Evolutionary conservation across 2,113 vertebrate species (phyloP).

Genomic region (Ophiodon elongatus): DNA sequence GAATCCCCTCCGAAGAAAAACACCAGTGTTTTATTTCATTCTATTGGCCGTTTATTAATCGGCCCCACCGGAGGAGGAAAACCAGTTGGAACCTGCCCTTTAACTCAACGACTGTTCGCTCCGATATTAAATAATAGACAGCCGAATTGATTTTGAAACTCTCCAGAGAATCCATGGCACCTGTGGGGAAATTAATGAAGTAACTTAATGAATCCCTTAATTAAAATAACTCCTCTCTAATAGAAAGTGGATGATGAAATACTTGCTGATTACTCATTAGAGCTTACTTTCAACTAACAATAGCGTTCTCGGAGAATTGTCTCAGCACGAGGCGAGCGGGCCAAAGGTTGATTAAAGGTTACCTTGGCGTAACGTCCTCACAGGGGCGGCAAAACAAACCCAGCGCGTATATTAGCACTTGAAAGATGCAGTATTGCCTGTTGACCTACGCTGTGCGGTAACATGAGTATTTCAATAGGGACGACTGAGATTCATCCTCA

Average conservation of each 20-base stretch:
- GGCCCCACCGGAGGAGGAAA: background rate
- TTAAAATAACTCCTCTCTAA: constrained; percentile 74
- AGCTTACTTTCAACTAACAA: constrained; percentile 46
- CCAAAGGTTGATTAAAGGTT: constrained; percentile 40
- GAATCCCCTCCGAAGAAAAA: background rate
- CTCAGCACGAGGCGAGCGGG: background rate
- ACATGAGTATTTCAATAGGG: constrained; percentile 17
- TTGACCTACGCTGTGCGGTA: background rate
- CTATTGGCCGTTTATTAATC: constrained; percentile 1
- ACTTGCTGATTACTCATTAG: constrained; percentile 65
- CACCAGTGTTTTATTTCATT: background rate
- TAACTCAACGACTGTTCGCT: constrained; percentile 24
- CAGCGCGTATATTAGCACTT: background rate
- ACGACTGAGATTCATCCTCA: constrained; percentile 2
- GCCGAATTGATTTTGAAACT: constrained; percentile 65
- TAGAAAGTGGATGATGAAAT: constrained; percentile 66
- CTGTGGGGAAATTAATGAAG: constrained; percentile 78
- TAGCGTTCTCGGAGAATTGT: constrained; percentile 8
- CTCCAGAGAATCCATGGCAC: constrained; percentile 64
- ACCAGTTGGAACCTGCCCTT: constrained; percentile 29
- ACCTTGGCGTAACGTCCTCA: background rate
- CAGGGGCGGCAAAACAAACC: background rate
- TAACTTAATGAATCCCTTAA: constrained; percentile 79
- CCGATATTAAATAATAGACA: constrained; percentile 71
- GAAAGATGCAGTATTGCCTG: background rate